Conservation (phyloP, 1,140 invertebrate genomes). For the Lordiphosa clarofinis region DNA sequence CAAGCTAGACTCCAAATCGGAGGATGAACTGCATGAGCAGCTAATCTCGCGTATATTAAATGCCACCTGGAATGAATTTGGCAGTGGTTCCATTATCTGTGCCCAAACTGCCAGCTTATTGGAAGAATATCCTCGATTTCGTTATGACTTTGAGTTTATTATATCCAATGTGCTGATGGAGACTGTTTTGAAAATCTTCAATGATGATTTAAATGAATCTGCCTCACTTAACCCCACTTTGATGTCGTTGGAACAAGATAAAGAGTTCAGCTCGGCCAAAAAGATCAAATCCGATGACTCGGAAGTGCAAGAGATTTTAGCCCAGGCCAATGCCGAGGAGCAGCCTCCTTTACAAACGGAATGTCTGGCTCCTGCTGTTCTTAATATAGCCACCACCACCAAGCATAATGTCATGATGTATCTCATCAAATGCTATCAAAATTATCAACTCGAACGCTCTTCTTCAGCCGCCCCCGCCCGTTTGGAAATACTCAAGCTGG, state of each 20-base stretch:
- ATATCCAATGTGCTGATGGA: constrained; percentile 85
- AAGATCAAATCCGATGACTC: constrained; percentile 78
- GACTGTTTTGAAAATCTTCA: constrained; percentile 81
- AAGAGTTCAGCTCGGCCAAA: constrained; percentile 70
- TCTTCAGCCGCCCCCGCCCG: constrained; percentile 10
- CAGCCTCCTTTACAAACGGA: not conserved
- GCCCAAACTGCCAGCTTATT: constrained; percentile 81
- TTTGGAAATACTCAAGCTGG: constrained; percentile 23
- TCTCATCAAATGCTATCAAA: constrained; percentile 62
- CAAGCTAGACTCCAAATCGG: constrained; percentile 27
- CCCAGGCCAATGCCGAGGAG: constrained; percentile 47
- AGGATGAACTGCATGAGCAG: constrained; percentile 81
- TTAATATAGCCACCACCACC: constrained; percentile 48
- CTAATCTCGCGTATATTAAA: constrained; percentile 82
- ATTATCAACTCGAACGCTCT: constrained; percentile 61
- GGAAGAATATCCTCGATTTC: constrained; percentile 56
- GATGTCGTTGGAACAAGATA: constrained; percentile 32
- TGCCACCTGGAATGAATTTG: constrained; percentile 82
- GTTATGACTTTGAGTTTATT: constrained; percentile 78
- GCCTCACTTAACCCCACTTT: constrained; percentile 1
- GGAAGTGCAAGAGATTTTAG: constrained; percentile 71
- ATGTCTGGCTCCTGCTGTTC: constrained; percentile 39
- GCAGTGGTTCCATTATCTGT: constrained; percentile 82
- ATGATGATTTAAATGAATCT: constrained; percentile 72
- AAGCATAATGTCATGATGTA: constrained; percentile 64